phyloP scores from a whole-genome alignment of 1,140 invertebrate species.

The Proales similis region DNA sequence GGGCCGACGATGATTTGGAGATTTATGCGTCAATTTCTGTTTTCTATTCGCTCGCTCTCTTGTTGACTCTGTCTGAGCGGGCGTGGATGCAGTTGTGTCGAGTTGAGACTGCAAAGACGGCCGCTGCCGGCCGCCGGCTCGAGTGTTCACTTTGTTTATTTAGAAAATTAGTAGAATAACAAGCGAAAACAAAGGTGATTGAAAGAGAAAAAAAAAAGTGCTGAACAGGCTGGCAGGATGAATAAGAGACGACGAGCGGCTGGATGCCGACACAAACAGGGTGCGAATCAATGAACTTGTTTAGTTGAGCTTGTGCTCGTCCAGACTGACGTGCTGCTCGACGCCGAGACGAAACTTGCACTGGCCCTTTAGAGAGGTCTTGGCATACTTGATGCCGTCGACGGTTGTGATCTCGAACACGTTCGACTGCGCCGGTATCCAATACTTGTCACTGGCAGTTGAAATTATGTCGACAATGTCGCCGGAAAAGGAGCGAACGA shows the following conservation, averaged over 20 bases:
- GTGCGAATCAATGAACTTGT: background rate
- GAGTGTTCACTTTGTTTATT: background rate
- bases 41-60: too few relatives aligned
- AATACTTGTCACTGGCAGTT: slow-evolving; percentile 25
- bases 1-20: too few relatives aligned
- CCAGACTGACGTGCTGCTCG: slow-evolving; percentile 25
- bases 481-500: slow-evolving; percentile 31
- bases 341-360: slow-evolving; percentile 32
- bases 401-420: slow-evolving; percentile 10
- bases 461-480: slow-evolving; percentile 34
- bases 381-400: slow-evolving; percentile 2
- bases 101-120: too few relatives aligned
- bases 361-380: slow-evolving; percentile 9
- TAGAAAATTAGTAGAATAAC: background rate
- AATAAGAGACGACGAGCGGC: background rate
- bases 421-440: slow-evolving; percentile 7
- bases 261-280: background rate
- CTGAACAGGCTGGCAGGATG: background rate
- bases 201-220: background rate
- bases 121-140: background rate
- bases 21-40: too few relatives aligned
- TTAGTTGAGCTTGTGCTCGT: slow-evolving; percentile 14
- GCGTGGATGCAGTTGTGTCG: too few relatives aligned
- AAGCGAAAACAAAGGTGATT: background rate
- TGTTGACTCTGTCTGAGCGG: too few relatives aligned